Conservation (phyloP, 2,797 vertebrate genomes). For the Mus minutoides region DNA sequence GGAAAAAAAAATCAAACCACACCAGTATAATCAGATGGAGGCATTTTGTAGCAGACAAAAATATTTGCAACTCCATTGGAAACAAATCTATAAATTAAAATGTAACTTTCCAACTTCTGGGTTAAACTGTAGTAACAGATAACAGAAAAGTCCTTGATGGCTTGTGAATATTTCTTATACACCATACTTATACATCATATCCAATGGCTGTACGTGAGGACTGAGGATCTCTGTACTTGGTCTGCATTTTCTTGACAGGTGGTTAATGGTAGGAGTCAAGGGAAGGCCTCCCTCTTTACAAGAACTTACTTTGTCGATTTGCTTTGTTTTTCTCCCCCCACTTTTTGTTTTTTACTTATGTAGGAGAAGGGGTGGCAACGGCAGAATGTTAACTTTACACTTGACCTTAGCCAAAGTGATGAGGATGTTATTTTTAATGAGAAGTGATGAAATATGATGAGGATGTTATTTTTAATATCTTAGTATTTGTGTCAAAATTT, state of each 20-base stretch:
- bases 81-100: slow-evolving; percentile 40
- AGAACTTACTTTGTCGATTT: background rate
- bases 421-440: background rate
- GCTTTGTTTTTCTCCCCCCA: background rate
- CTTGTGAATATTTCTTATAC: background rate
- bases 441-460: no score
- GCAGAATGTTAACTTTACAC: background rate
- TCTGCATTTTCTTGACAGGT: background rate
- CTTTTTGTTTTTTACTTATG: background rate
- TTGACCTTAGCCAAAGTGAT: no score
- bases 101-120: background rate
- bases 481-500: background rate
- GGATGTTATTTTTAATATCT: background rate
- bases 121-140: background rate
- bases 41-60: background rate
- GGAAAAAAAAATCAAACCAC: background rate
- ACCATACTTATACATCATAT: no score
- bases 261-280: background rate
- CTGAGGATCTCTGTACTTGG: background rate
- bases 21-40: background rate
- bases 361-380: background rate
- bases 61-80: background rate
- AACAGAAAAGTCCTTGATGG: background rate
- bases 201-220: background rate
- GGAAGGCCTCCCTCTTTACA: background rate